Conservation (phyloP, 1,140 invertebrate genomes). For the Lethocerus indicus region DNA sequence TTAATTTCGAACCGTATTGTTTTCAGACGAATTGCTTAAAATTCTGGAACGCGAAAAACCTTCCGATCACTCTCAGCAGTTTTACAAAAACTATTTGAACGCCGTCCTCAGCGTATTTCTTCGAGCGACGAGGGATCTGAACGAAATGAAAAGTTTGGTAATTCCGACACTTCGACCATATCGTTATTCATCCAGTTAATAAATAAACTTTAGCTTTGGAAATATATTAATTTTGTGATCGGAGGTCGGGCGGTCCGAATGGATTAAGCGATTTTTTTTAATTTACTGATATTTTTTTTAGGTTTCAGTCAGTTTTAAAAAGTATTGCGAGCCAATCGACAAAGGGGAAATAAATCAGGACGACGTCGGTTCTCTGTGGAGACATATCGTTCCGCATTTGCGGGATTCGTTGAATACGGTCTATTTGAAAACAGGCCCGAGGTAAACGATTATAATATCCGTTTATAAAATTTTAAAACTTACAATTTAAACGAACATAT, state of each 20-base stretch:
- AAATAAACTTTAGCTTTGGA: too few species aligned
- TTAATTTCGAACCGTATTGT: too few species aligned
- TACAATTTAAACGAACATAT: too few species aligned
- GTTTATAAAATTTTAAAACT: too few species aligned
- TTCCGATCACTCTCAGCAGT: slow-evolving; percentile 28
- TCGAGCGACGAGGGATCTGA: slow-evolving; percentile 59
- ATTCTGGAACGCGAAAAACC: slow-evolving; percentile 39
- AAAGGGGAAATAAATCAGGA: slow-evolving; percentile 30
- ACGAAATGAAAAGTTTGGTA: slow-evolving; percentile 47
- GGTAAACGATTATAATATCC: too few species aligned
- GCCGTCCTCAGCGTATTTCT: slow-evolving; percentile 67
- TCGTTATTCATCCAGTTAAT: too few species aligned
- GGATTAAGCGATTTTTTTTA: slow-evolving; percentile 30
- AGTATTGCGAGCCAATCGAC: slow-evolving; percentile 18
- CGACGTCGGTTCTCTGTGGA: slow-evolving; percentile 54
- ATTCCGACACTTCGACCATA: too few species aligned
- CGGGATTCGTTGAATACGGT: slow-evolving; percentile 55
- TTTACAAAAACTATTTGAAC: slow-evolving; percentile 63
- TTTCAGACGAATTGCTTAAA: slow-evolving; percentile 45
- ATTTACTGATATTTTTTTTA: slow-evolving; percentile 14
- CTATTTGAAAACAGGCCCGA: slow-evolving; percentile 45
- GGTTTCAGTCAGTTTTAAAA: slow-evolving; percentile 16
- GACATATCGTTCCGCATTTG: slow-evolving; percentile 54
- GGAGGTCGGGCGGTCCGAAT: too few species aligned
- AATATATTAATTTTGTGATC: too few species aligned